Evolutionary conservation across 2,888 invertebrate species (phyloP).

Genomic region (Pterostichus niger): DNA sequence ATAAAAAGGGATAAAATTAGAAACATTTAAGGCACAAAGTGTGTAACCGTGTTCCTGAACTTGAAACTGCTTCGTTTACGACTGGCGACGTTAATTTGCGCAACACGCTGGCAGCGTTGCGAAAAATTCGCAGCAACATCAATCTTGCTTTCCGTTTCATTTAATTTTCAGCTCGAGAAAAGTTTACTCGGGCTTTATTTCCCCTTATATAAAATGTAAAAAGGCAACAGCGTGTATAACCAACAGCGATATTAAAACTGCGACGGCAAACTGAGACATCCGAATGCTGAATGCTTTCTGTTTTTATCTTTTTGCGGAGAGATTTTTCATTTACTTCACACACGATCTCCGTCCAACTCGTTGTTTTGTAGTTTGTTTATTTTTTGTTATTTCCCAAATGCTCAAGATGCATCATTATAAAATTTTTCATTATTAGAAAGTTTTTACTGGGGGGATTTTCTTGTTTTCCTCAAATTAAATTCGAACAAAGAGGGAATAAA

Average conservation of each 20-base stretch:
- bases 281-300: slow-evolving; percentile 47
- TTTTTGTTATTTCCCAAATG: slow-evolving; percentile 14
- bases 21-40: slow-evolving; percentile 24
- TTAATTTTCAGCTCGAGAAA: slow-evolving; percentile 66
- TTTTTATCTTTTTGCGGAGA: slow-evolving; percentile 55
- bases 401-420: slow-evolving; percentile 63
- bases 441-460: slow-evolving; percentile 48
- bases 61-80: slow-evolving; percentile 49
- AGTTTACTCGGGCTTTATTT: slow-evolving; percentile 58
- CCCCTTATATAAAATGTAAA: slow-evolving; percentile 66
- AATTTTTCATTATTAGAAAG: slow-evolving; percentile 63
- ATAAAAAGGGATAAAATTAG: slow-evolving; percentile 42
- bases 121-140: slow-evolving; percentile 65
- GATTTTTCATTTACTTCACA: slow-evolving; percentile 65
- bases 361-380: slow-evolving; percentile 50
- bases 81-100: slow-evolving; percentile 54
- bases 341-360: slow-evolving; percentile 33
- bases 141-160: slow-evolving; percentile 66
- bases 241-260: slow-evolving; percentile 66
- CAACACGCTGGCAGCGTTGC: slow-evolving; percentile 45
- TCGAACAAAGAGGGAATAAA: slow-evolving; percentile 57
- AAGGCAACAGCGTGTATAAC: slow-evolving; percentile 58
- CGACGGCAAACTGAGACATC: slow-evolving; percentile 54
- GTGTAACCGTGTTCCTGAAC: slow-evolving; percentile 18
- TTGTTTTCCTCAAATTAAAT: slow-evolving; percentile 64